Base-by-base conservation (phyloP, 2,113 vertebrate species). In the Sclerurus mexicanus region DNA sequence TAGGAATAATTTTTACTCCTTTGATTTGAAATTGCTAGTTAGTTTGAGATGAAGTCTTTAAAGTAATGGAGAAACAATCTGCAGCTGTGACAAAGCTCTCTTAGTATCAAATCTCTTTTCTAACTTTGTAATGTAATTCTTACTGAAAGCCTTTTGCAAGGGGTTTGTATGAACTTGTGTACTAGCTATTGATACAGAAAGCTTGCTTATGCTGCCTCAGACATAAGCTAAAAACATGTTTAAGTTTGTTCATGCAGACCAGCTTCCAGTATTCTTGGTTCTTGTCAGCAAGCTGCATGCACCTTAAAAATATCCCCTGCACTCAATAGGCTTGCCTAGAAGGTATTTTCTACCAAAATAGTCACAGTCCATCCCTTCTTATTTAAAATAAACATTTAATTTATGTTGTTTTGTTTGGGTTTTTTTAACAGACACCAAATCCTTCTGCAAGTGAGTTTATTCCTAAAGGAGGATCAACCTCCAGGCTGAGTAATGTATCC, bases 391-490 rank as follows among this genome's bases (percentile, higher is more conserved):
- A 96, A 42, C 72, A 68, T 97, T 94, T 97, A 96, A 95, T 94
- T 91, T 97, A 81, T 95, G 11, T 28, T 40, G 21, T 47, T 47
- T 47, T 47, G 31, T 42, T 3, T 96, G 97, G 46, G 4, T 97
- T 87, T 97, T 98, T 98, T 98, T 83, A 95, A 97, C 97, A 99
- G 99, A 98, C 99, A 98, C 99, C 99, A 97, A 99, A 99, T 97
- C 99, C 99, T 75, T 97, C 99, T 97, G 99, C 99, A 96, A 99
- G 97, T 86, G 99, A 99, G 92, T 99, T 99, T 97, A 99, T 99
- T 97, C 99, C 99, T 82, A 99, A 99, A 98, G 99, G 99, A 98
- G 98, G 98, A 96, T 97, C 98, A 97, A 92, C 97, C 92, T 99
- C 99, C 75, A 98, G 99, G 91, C 98, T 99, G 98, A 98, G 98